Evolutionary conservation across 2,888 invertebrate species (phyloP), one percentile per base, ranked within the genome.

Genomic region (Archaeoteleia sp.): DNA sequence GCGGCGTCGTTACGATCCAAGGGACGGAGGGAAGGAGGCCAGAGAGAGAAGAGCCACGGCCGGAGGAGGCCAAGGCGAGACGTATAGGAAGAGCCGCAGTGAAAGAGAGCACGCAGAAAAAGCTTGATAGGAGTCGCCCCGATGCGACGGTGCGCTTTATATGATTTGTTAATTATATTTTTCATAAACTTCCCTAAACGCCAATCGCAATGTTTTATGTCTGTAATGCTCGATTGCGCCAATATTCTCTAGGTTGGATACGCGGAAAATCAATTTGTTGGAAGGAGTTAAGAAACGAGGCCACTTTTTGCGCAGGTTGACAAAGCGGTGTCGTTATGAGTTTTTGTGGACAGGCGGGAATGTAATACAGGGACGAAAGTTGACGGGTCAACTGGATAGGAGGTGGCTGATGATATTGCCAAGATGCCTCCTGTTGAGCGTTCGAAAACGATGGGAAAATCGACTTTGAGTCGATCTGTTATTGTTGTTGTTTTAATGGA

Each of bases 161-260:
- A 75, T 66, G 72, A 76, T 73, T 76, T 74, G 76, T 78, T 77
- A 77, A 78, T 78, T 79, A 78, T 76, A 78, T 77, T 80, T 78
- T 76, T 76, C 75, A 76, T 78, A 77, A 78, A 79, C 74, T 75
- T 74, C 73, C 67, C n/a, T 70, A 49, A 65, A 60, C 62, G 70
- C 67, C 67, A 67, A 72, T 74, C 73, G 69, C 67, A 46, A 67
- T 75, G 74, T 73, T 78, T 77, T 74, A 77, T 74, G 72, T 67
- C 67, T 61, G 72, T 66, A 61, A 35, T 65, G 71, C 53, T 55
- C 53, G 15, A 55, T 23, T 53, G 42, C 65, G 65, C 54, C 51
- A 14, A 60, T 53, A 53, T 42, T 34, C 49, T 49, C 48, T 49
- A 40, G 46, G 46, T 48, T 35, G 32, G n/a, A 20, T 20, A 39